These are phyloP conservation scores for Hypanus sabinus DNA, from an alignment of 2,113 vertebrate genomes.

Conservation along the genomic window DNA sequence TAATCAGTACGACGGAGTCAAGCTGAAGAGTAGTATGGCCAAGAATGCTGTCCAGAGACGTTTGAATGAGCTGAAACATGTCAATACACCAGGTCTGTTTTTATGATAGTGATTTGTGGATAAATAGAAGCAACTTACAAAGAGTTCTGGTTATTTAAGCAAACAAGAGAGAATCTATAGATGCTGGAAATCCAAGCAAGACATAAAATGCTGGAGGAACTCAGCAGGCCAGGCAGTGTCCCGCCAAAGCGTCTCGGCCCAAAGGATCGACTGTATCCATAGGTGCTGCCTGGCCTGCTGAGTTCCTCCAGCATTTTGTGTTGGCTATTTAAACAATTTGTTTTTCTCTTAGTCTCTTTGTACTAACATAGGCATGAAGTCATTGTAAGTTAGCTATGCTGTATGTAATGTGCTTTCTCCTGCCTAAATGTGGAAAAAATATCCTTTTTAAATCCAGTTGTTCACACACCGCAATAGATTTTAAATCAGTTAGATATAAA, in stretches of 20 bases:
- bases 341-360: background rate
- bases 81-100: conserved; percentile 44
- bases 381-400: no score
- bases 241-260: no score
- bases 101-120: background rate
- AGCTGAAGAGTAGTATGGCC: conserved; percentile 67
- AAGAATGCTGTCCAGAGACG: conserved; percentile 62
- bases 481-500: background rate
- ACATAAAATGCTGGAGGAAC: no score
- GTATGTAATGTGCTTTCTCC: background rate
- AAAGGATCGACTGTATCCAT: no score
- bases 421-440: background rate
- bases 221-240: no score
- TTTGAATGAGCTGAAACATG: conserved; percentile 65
- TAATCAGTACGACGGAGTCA: conserved; percentile 60
- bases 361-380: background rate
- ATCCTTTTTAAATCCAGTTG: background rate
- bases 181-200: no score
- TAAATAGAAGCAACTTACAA: background rate
- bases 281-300: no score
- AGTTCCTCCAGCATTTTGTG: no score
- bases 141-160: background rate
- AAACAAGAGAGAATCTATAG: no score
- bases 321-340: background rate
- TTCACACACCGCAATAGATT: background rate